Conservation (phyloP, 1,140 invertebrate genomes). For the Musca vetustissima region DNA sequence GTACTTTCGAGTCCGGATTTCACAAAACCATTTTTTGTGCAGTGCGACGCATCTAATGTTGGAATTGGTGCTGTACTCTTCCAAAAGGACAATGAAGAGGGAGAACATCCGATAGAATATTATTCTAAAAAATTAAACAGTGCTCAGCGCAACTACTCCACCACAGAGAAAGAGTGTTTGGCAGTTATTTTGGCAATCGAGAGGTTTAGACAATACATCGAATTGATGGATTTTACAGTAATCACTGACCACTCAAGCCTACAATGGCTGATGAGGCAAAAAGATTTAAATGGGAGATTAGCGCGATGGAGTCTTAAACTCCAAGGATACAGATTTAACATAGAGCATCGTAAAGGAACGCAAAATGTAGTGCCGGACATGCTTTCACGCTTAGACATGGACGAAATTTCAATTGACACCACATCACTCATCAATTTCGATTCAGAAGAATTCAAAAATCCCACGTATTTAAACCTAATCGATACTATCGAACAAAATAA, state of each 20-base stretch:
- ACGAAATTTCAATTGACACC: background rate
- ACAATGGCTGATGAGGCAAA: too few relatives aligned
- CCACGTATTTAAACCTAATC: background rate
- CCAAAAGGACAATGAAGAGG: background rate
- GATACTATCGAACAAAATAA: background rate
- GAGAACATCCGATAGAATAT: background rate
- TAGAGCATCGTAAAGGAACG: constrained; percentile 41
- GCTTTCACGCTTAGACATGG: constrained; percentile 30
- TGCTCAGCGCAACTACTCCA: background rate
- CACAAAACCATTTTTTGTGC: background rate
- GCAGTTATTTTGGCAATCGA: background rate
- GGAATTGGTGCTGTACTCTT: background rate
- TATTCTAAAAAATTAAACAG: background rate
- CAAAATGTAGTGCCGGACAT: constrained; percentile 42
- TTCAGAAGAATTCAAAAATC: background rate
- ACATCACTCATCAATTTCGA: background rate
- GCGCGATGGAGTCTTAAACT: background rate
- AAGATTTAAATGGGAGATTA: too few relatives aligned
- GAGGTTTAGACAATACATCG: background rate
- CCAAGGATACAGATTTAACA: background rate
- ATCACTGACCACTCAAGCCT: constrained; percentile 27
- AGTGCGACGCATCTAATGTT: background rate
- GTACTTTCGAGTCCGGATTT: background rate
- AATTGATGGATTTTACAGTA: too few relatives aligned
- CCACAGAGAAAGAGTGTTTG: too few relatives aligned